Evolutionary conservation across 2,797 vertebrate species (phyloP), one percentile per base, ranked within the genome.

Genomic region (Thunnus albacares): DNA sequence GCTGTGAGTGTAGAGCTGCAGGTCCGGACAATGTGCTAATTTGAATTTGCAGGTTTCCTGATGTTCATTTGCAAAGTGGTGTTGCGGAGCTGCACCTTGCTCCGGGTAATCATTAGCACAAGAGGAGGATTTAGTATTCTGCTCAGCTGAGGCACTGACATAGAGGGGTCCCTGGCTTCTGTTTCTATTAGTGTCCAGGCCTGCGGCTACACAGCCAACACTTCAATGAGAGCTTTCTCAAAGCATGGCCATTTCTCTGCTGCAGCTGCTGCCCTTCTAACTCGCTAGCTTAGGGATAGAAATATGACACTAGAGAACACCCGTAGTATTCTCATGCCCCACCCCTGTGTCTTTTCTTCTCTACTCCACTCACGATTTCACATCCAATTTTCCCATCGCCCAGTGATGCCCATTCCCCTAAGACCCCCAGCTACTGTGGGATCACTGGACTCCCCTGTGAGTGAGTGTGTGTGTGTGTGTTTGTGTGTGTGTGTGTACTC

Each of bases 61-160:
- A 86, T 90, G 83, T 87, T 86, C 88, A 86, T 91, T 92, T 90
- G 90, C 87, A 79, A 85, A 89, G 71, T 72, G 85, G 69, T 75
- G 90, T 76, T 86, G 83, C 69, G 62, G 82, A 82, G 84, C 66
- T 71, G 84, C 85, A 80, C 87, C 83, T 90, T 89, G 90, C 94
- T 90, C 61, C 82, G 85, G 90, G 89, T 90, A 79, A 93, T 93
- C 88, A 93, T 94, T 94, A 95, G 87, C 87, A 83, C 79, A 47
- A 83, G 89, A 87, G 82, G 77, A 75, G 86, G 89, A 66, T 90
- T 94, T 90, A 85, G 89, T 88, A 91, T 92, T 91, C 92, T 43
- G 80, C 90, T 87, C 89, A 88, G 89, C 80, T 0, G 63, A 77
- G 66, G 70, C 84, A 6, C 84, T 91, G 89, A 91, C 91, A 90